Conservation (phyloP, 2,113 vertebrate species). For the Oceanodroma tethys region DNA sequence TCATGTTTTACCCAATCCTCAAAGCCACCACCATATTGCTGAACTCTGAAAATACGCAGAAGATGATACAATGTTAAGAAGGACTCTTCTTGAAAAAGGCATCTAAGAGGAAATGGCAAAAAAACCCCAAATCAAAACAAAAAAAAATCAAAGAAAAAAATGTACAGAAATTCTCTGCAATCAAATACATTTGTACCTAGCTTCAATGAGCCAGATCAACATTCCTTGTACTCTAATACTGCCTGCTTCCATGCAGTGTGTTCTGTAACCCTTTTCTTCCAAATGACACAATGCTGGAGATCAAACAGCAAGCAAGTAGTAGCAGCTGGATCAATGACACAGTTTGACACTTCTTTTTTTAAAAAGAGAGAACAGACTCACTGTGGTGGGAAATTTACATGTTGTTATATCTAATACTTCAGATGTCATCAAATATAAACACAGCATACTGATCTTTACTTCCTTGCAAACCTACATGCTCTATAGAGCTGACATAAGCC, state of each 20-base stretch:
- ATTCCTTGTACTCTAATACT: neutral
- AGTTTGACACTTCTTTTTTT: neutral
- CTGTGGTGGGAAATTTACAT: neutral
- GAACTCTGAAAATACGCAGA: constrained; percentile 75
- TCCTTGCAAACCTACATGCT: neutral
- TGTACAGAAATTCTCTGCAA: neutral
- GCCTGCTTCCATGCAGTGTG: neutral
- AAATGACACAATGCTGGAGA: neutral
- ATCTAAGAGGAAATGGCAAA: neutral
- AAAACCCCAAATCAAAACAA: neutral
- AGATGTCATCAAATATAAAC: neutral
- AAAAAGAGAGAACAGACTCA: neutral
- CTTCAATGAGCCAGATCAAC: neutral
- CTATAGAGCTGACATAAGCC: neutral
- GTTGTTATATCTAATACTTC: neutral
- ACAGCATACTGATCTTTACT: neutral
- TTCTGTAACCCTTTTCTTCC: neutral
- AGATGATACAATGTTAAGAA: neutral
- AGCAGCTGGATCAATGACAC: neutral
- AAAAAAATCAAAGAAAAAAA: neutral
- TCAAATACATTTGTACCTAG: neutral
- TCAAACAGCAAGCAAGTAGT: neutral
- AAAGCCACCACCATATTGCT: constrained; percentile 88
- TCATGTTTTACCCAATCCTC: constrained; percentile 86
- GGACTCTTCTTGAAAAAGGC: neutral